A percentile compares a stretch with the other conserved stretches of the same genome.
Conservation (phyloP, 1,140 invertebrate species). For the Lethocerus indicus region DNA sequence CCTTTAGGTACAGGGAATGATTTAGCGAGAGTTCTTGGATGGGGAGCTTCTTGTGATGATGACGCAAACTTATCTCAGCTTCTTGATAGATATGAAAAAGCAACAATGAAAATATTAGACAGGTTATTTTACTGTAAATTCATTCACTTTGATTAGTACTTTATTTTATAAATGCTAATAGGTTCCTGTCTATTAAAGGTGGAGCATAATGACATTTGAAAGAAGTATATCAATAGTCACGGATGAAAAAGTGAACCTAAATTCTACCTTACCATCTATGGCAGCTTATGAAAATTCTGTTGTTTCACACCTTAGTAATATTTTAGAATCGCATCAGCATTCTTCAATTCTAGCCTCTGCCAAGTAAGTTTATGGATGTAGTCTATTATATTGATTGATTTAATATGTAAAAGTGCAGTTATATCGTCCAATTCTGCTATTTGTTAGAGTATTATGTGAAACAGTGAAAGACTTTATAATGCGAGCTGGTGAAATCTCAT, state of each 20-base stretch:
- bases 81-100: conserved; percentile 83
- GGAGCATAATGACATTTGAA: conserved; percentile 87
- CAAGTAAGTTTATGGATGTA: conserved; percentile 33
- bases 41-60: conserved; percentile 89
- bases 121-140: conserved; percentile 31
- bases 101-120: conserved; percentile 90
- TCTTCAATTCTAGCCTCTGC: conserved; percentile 54
- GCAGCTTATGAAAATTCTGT: conserved; percentile 60
- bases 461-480: conserved; percentile 62
- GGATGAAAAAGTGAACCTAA: conserved; percentile 31
- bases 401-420: background rate
- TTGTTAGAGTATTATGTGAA: conserved; percentile 47
- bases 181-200: conserved; percentile 29
- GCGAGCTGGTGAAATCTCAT: conserved; percentile 36
- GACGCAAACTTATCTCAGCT: conserved; percentile 83
- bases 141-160: background rate
- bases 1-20: conserved; percentile 94
- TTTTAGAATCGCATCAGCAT: conserved; percentile 71
- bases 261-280: conserved; percentile 24
- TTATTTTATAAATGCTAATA: background rate
- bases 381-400: background rate
- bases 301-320: conserved; percentile 65
- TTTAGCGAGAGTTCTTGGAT: conserved; percentile 82
- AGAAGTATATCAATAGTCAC: conserved; percentile 43
- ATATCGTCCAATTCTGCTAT: background rate